phyloP scores from a whole-genome alignment of 2,888 invertebrate species.

The Drosophila melanosoma region DNA sequence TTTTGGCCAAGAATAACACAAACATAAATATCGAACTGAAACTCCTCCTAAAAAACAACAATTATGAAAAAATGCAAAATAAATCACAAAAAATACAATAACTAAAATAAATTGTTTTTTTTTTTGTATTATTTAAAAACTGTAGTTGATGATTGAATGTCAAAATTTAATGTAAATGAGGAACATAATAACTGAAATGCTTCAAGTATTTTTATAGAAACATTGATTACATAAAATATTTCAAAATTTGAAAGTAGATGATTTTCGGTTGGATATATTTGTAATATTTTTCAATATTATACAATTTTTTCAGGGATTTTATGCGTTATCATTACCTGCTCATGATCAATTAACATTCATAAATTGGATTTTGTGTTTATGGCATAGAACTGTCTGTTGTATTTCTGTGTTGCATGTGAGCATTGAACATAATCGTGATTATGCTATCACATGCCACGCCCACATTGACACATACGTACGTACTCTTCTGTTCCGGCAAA shows the following conservation, averaged over 20 bases:
- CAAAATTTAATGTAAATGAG: background rate
- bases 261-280: background rate
- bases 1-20: constrained; percentile 42
- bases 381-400: constrained; percentile 3
- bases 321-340: background rate
- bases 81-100: too few species aligned
- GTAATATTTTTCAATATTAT: background rate
- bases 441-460: constrained; percentile 40
- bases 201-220: background rate
- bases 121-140: background rate
- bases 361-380: constrained; percentile 16
- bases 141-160: background rate
- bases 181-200: background rate
- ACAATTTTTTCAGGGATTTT: background rate
- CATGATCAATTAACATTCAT: constrained; percentile 7
- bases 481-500: constrained; percentile 12
- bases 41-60: background rate
- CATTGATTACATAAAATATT: background rate
- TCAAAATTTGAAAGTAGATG: background rate
- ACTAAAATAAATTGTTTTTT: too few species aligned
- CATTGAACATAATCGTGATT: constrained; percentile 42
- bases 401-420: constrained; percentile 10
- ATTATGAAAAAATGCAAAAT: too few species aligned
- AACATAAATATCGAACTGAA: constrained; percentile 31
- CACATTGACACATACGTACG: constrained; percentile 25